A percentile compares a stretch with the other conserved stretches of the same genome.
phyloP scores from a whole-genome alignment of 1,140 invertebrate species.

The Eubasilissa regina region DNA sequence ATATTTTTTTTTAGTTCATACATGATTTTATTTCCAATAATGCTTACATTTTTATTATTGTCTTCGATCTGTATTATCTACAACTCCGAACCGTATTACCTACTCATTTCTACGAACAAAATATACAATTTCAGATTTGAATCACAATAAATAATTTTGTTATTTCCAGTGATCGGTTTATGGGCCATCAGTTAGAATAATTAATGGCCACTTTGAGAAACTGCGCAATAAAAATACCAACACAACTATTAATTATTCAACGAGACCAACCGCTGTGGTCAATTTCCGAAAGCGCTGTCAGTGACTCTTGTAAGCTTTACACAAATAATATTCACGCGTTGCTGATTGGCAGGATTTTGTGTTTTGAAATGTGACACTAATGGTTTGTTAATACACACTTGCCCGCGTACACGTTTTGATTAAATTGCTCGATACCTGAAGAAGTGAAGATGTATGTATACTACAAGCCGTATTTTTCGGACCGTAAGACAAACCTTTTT shows the following conservation, averaged over 20 bases:
- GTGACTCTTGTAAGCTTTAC: not conserved
- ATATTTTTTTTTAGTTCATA: too few relatives aligned
- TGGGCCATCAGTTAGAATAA: conserved; percentile 24
- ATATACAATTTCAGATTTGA: not conserved
- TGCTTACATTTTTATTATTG: too few relatives aligned
- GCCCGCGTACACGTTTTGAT: too few relatives aligned
- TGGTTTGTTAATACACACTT: too few relatives aligned
- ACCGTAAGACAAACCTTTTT: too few relatives aligned
- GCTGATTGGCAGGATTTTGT: not conserved
- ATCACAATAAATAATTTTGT: conserved; percentile 33
- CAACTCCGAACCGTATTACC: too few relatives aligned
- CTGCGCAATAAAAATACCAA: conserved; percentile 36
- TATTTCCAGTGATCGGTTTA: conserved; percentile 28
- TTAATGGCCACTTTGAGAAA: conserved; percentile 31
- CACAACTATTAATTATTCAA: conserved; percentile 24
- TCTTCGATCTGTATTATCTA: too few relatives aligned
- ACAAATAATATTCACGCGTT: not conserved
- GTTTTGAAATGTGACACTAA: not conserved
- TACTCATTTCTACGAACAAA: not conserved
- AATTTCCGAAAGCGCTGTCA: not conserved
- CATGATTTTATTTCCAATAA: too few relatives aligned
- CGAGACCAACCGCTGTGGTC: conserved; percentile 28
- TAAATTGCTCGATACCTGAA: too few relatives aligned
- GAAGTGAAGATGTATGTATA: too few relatives aligned
- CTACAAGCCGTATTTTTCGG: too few relatives aligned